Evolutionary conservation across 2,797 vertebrate species (phyloP).

Genomic region (Acrocephalus scirpaceus): DNA sequence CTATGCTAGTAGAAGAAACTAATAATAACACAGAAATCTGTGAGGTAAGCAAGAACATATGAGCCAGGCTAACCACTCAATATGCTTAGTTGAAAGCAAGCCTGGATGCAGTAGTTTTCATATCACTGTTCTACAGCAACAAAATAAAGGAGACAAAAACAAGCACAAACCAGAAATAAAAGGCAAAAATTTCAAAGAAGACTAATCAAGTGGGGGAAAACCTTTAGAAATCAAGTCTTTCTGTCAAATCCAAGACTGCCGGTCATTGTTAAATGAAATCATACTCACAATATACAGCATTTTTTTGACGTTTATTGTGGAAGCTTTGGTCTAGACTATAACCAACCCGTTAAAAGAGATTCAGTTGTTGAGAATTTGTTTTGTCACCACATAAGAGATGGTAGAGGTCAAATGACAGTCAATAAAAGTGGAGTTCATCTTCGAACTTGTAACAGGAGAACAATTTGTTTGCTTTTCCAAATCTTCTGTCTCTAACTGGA

Average conservation of each 20-base stretch:
- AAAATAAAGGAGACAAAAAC: not conserved
- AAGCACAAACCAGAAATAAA: not conserved
- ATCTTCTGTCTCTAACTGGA: not conserved
- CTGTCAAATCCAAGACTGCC: not conserved
- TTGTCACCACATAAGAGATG: not conserved
- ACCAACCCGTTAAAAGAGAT: not conserved
- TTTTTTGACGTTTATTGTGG: not conserved
- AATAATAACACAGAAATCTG: not conserved
- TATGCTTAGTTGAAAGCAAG: not conserved
- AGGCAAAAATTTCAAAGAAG: not conserved
- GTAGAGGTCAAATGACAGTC: not conserved
- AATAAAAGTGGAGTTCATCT: not conserved
- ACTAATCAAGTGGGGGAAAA: not conserved
- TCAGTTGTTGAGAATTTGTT: not conserved
- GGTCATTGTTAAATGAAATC: not conserved
- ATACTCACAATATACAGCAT: not conserved
- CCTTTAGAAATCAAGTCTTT: not conserved
- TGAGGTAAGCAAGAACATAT: slow-evolving; percentile 10
- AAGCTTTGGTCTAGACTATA: not conserved
- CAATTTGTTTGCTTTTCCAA: not conserved
- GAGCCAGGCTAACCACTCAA: not conserved
- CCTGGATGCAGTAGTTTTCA: not conserved
- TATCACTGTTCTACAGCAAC: not conserved
- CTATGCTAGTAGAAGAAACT: not conserved
- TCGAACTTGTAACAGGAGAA: not conserved